A percentile compares a stretch with the other conserved stretches of the same genome.
These are phyloP conservation scores for Morus bassanus DNA, from an alignment of 2,797 vertebrate species.

Conservation along the genomic window DNA sequence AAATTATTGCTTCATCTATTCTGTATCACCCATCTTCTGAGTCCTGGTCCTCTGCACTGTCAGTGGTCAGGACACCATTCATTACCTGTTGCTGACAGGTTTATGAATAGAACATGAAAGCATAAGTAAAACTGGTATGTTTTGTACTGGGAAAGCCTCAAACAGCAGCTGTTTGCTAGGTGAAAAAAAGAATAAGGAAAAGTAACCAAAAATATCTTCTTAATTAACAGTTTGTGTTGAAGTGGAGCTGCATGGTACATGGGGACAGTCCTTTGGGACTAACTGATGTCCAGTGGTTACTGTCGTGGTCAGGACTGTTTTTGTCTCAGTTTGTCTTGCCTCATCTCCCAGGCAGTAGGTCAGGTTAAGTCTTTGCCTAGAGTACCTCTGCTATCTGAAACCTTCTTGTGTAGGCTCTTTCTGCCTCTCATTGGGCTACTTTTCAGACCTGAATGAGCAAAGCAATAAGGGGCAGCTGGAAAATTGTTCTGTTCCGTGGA, in stretches of 20 bases:
- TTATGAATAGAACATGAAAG: background rate
- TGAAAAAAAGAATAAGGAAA: background rate
- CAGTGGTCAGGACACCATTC: background rate
- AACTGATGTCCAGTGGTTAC: background rate
- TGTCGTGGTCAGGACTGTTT: background rate
- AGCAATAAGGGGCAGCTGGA: background rate
- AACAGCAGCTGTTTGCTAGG: background rate
- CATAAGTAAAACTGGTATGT: background rate
- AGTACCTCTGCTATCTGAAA: background rate
- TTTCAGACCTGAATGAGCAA: background rate
- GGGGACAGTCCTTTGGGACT: background rate
- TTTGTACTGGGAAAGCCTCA: background rate
- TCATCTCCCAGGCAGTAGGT: background rate
- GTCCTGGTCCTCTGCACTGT: background rate
- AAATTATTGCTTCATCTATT: background rate
- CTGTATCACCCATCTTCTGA: fast-evolving
- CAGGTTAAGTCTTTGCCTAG: background rate
- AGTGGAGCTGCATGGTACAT: background rate
- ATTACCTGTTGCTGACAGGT: background rate
- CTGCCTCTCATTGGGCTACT: background rate
- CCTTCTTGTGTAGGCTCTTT: background rate
- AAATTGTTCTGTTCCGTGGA: fast-evolving
- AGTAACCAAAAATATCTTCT: background rate
- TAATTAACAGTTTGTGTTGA: background rate
- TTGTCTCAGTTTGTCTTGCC: background rate